Evolutionary conservation across 1,140 invertebrate species (phyloP), one percentile per base, ranked within the genome.

Genomic region (Zaprionus camerounensis): DNA sequence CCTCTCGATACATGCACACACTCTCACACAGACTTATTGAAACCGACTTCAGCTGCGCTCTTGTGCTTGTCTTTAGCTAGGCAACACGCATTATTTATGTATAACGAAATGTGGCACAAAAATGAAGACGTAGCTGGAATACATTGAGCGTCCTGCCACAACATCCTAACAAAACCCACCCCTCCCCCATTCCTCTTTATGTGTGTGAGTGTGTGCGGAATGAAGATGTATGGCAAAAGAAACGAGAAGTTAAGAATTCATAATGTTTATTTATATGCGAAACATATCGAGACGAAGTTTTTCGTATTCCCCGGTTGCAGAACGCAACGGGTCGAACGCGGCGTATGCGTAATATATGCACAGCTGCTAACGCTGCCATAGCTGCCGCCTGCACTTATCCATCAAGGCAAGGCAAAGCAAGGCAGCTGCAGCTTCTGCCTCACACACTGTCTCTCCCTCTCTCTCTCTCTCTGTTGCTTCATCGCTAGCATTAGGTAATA

Each of bases 181-280:
- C 49, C 15, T 36, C 31, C 28, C 28, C 13, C 12, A 4, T 57
- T 12, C 38, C 17, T 28, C 11, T n/a, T 4, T 38, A 44, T 56
- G 59, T 49, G 49, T 53, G 49, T 55, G 20, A 34, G 67, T 82
- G 77, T 75, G 83, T 46, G 69, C 56, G 56, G 81, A 90, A 90
- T 91, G 85, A 90, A 90, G 85, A 90, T 90, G 86, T 90, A 90
- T 90, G 79, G 72, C 81, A 63, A 74, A 74, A 81, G 85, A 71
- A 76, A 78, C 85, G 73, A 86, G 82, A 90, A 90, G 87, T 90
- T 90, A 90, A 90, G 85, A 90, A 90, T 90, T 90, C 85, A 90
- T 90, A 90, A 90, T 90, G 85, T 90, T 90, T 90, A 90, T 90
- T 90, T 90, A 90, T 90, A 90, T 90, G 85, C 86, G 86, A 79